phyloP scores from a whole-genome alignment of 2,797 vertebrate species.

The Enteromius thamalakanensis region DNA sequence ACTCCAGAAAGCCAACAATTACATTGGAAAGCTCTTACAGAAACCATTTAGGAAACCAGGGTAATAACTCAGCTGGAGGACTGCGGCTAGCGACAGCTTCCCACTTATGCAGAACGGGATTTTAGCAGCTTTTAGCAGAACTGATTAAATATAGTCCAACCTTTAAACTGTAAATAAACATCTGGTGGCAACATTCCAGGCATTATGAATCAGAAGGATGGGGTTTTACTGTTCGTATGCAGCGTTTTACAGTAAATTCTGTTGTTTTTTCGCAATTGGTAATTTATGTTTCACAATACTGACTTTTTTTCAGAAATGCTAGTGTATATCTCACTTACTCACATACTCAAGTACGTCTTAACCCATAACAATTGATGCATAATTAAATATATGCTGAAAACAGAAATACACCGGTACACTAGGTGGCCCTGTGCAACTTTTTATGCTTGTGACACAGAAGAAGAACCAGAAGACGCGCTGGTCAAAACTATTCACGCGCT shows the following conservation, averaged over 20 bases:
- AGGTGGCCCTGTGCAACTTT: too few species aligned
- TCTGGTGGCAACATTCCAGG: neutral
- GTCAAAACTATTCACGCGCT: too few species aligned
- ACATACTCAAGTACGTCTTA: neutral
- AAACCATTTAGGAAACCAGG: slow-evolving; percentile 44
- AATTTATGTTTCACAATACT: neutral
- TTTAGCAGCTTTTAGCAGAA: slow-evolving; percentile 6
- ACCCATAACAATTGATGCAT: neutral
- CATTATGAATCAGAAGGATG: neutral
- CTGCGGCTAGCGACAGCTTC: neutral
- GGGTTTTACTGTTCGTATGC: neutral
- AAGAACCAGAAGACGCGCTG: too few species aligned
- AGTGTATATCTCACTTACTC: neutral
- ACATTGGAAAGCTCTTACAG: slow-evolving; percentile 62
- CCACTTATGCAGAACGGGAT: neutral
- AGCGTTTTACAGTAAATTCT: neutral
- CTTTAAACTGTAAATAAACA: neutral
- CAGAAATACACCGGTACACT: too few species aligned
- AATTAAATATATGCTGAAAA: neutral
- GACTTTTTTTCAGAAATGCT: neutral
- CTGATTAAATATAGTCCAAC: neutral
- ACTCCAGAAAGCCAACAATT: slow-evolving; percentile 52
- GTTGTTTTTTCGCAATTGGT: too few species aligned
- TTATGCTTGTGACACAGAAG: too few species aligned
- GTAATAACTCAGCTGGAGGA: slow-evolving; percentile 40